These are phyloP conservation scores for Lithosia quadra DNA, from an alignment of 2,888 invertebrate genomes.

Conservation along the genomic window DNA sequence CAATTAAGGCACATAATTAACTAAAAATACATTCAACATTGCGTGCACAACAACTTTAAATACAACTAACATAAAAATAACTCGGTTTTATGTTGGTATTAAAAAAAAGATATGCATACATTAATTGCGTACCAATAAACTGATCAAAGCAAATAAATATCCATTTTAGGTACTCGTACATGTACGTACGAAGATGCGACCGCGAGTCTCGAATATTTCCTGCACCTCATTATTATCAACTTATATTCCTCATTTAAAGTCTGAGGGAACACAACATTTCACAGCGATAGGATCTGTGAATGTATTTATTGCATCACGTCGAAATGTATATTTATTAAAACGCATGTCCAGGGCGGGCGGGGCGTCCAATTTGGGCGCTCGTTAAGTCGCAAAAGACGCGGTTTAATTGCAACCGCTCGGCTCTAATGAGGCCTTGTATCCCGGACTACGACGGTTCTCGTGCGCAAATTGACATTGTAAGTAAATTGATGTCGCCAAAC, in stretches of 20 bases:
- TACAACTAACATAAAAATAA: conserved; percentile 4
- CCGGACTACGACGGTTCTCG: conserved; percentile 70
- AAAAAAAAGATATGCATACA: background rate
- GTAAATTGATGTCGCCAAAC: conserved; percentile 78
- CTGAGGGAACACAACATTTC: conserved; percentile 48
- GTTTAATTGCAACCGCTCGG: conserved; percentile 84
- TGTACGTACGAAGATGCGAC: conserved; percentile 4
- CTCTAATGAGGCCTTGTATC: conserved; percentile 83
- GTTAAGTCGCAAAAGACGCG: conserved; percentile 85
- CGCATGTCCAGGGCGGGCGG: conserved; percentile 74
- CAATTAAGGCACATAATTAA: background rate
- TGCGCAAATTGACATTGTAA: conserved; percentile 84
- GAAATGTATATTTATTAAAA: conserved; percentile 72
- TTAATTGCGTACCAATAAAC: conserved; percentile 12
- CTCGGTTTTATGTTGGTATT: background rate
- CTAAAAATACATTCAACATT: background rate
- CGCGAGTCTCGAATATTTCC: conserved; percentile 12
- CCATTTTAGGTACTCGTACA: background rate
- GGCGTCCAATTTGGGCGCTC: conserved; percentile 83
- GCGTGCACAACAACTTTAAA: background rate
- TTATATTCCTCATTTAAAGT: conserved; percentile 49
- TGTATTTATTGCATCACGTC: conserved; percentile 65
- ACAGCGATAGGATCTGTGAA: conserved; percentile 58
- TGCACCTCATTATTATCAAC: conserved; percentile 36
- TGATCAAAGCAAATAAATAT: conserved; percentile 11